Base-by-base conservation (phyloP, 2,797 vertebrate genomes). In the Helostoma temminkii region DNA sequence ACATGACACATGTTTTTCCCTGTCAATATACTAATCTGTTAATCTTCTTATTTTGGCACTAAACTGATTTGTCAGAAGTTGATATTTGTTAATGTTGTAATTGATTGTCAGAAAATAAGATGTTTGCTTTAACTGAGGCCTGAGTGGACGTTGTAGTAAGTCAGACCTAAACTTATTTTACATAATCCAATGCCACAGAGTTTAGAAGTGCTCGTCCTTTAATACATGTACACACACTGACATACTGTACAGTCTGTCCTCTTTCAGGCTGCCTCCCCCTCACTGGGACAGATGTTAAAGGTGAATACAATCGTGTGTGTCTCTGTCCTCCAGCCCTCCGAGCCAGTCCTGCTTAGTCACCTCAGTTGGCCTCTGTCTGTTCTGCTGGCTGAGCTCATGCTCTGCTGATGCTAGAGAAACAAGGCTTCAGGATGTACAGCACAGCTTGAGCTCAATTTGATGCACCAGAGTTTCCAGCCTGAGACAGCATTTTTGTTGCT, bases 401-500 rank as follows among this genome's bases (percentile, higher is more conserved):
- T 79, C 79, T 91, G 88, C 90, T 92, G 88, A 92, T 79, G 83
- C 72, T 53, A 39, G 64, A 78, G 71, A 66, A 89, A 80, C 71
- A 63, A 63, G 66, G 65, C 60, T 78, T 12, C 2, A 10, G 69
- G 71, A 85, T 79, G 59, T 58, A 74, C 79, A 70, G 70, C 66
- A 26, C 85, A 82, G 74, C 80, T 81, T 76, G 66, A 83, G 71
- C 82, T 78, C 62, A 71, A 25, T 85, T 84, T 78, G 61, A 77
- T 79, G 65, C 63, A 41, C 62, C 49, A 26, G 58, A 62, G 69
- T 82, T 79, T 69, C 22, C 45, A 56, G 65, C 59, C 53, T 83
- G 83, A 88, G 50, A 67, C 81, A 61, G 78, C 82, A 69, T 45
- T 85, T 88, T 76, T 62, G 55, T 76, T 74, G 32, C 59, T 72